A percentile compares a stretch with the other conserved stretches of the same genome.
Conservation (phyloP, 2,888 invertebrate species). For the Drosophila ezoana region DNA sequence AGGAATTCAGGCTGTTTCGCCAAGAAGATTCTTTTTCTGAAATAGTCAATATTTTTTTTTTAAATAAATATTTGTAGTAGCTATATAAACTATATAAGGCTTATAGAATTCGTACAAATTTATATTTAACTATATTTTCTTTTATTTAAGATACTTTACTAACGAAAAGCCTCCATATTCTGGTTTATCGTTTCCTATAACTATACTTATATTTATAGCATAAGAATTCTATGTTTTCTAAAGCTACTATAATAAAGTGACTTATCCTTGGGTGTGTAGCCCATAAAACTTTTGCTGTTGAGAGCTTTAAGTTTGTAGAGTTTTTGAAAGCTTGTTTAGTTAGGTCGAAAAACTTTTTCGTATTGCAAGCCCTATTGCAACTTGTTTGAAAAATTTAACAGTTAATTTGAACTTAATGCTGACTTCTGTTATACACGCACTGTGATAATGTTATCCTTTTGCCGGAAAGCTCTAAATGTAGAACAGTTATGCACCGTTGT, state of each 20-base stretch:
- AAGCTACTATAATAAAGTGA: not conserved
- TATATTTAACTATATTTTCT: no score
- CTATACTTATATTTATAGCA: slow-evolving; percentile 24
- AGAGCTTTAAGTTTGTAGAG: slow-evolving; percentile 29
- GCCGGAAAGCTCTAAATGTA: no score
- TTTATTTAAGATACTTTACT: not conserved
- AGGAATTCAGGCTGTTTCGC: no score
- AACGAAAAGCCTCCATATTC: not conserved
- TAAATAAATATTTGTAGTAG: no score
- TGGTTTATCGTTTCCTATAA: not conserved
- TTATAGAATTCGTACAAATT: no score
- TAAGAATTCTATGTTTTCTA: slow-evolving; percentile 38
- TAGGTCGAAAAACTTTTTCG: slow-evolving; percentile 20
- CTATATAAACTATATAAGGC: no score
- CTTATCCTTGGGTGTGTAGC: not conserved
- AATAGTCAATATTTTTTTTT: no score
- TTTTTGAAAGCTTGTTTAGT: slow-evolving; percentile 2
- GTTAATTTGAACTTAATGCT: no score
- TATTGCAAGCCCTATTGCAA: not conserved
- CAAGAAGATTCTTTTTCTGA: no score
- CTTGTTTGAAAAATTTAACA: not conserved
- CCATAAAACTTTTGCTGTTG: not conserved
- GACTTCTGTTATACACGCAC: not conserved
- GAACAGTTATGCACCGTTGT: no score
- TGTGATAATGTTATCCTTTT: not conserved